A percentile compares a stretch with the other conserved stretches of the same genome.
phyloP scores from a whole-genome alignment of 2,797 vertebrate species.

The Pantherophis alleghaniensis region DNA sequence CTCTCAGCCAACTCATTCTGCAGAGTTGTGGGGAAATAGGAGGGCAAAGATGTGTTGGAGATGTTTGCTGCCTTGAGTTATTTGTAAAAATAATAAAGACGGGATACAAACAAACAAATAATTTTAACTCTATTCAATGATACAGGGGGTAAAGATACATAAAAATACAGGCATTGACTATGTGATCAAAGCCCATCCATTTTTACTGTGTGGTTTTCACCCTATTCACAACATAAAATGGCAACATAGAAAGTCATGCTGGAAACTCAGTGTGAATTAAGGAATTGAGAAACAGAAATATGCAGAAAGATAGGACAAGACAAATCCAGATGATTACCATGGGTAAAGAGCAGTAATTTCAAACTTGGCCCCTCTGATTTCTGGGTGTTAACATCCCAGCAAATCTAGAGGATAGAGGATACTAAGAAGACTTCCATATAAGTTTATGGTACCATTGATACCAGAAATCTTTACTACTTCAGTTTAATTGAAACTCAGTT shows the following conservation, averaged over 20 bases:
- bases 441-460: neutral
- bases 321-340: neutral
- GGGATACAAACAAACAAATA: too few species aligned
- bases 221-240: neutral
- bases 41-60: too few species aligned
- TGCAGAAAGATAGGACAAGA: neutral
- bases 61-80: neutral
- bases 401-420: too few species aligned
- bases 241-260: neutral
- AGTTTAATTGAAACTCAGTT: too few species aligned
- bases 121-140: too few species aligned
- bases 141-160: too few species aligned
- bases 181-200: neutral
- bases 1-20: too few species aligned
- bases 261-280: neutral
- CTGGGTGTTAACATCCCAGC: neutral
- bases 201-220: neutral
- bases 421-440: too few species aligned
- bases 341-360: neutral
- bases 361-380: neutral
- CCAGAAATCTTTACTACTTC: too few species aligned
- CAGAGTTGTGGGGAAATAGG: too few species aligned
- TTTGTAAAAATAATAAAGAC: neutral
- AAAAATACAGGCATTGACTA: neutral
- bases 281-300: neutral